A percentile compares a stretch with the other conserved stretches of the same genome.
These are phyloP conservation scores for Actenoides hombroni DNA, from an alignment of 2,113 vertebrate species.

Conservation along the genomic window DNA sequence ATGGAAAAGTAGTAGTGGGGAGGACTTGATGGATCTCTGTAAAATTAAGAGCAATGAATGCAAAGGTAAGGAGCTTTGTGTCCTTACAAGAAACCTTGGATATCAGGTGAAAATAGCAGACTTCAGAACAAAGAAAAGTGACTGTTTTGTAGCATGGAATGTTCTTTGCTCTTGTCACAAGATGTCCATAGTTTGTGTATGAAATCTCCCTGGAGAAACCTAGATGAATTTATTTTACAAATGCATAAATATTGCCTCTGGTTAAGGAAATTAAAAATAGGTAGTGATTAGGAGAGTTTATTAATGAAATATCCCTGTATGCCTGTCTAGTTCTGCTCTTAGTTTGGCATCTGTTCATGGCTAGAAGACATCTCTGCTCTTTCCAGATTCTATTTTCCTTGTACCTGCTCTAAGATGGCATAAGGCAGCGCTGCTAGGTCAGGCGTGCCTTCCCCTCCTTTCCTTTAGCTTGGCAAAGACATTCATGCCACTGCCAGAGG, in stretches of 20 bases:
- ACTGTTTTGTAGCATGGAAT: not conserved
- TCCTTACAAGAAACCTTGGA: not conserved
- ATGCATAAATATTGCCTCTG: not conserved
- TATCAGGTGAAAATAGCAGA: not conserved
- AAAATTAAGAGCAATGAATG: not conserved
- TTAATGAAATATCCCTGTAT: not conserved
- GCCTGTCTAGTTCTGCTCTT: not conserved
- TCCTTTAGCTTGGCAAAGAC: not conserved
- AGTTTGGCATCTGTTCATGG: not conserved
- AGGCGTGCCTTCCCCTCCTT: not conserved
- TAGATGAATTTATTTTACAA: not conserved
- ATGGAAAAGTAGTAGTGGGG: not conserved
- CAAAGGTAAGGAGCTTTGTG: not conserved
- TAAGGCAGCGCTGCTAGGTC: not conserved
- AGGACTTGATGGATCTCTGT: not conserved
- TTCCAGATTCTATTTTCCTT: not conserved
- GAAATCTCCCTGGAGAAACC: not conserved
- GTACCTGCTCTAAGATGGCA: not conserved
- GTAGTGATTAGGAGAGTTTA: not conserved
- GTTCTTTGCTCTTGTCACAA: not conserved
- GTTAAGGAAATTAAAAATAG: not conserved
- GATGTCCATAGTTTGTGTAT: not conserved
- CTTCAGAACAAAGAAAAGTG: not conserved
- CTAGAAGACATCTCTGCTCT: not conserved
- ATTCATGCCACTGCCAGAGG: not conserved